Evolutionary conservation across 2,113 vertebrate genomes (phyloP), one percentile per base, ranked within the genome.

Genomic region (Poeciliopsis turrubarensis): DNA sequence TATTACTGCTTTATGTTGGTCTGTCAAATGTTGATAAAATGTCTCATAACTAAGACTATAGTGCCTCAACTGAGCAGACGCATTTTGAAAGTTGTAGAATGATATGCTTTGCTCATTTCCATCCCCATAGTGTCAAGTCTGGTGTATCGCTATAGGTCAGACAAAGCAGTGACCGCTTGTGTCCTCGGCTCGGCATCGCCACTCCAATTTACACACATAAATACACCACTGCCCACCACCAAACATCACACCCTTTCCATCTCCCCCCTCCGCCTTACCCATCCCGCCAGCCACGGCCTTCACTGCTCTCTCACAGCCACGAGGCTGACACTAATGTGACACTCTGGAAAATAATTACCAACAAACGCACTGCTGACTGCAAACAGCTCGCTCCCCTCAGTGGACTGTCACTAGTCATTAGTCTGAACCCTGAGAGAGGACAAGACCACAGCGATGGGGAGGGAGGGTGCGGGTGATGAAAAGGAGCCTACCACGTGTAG

Each of bases 341-440:
- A 97, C 96, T 90, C 94, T 96, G 95, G 89, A 96, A 98, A 97
- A 97, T 98, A 98, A 97, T 98, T 97, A 98, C 95, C 97, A 98
- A 98, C 96, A 98, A 98, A 97, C 96, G 95, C 94, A 91, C 94
- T 95, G 95, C 95, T 96, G 96, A 97, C 96, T 96, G 96, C 96
- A 97, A 97, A 96, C 96, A 97, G 96, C 95, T 97, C 95, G 92
- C 95, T 95, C 93, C 95, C 95, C 96, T 96, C 96, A 97, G 95
- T 96, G 94, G 93, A 93, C 94, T 96, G 96, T 96, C 96, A 97
- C 94, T 94, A 95, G 93, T 96, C 96, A 97, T 97, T 96, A 97
- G 94, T 96, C 95, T 96, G 92, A 88, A 90, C 89, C 89, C 88
- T 79, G 78, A 57, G 82, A 90, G 88, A 89, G 89, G 87, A 92